Conservation (phyloP, 2,797 vertebrate genomes). For the Mus caroli region DNA sequence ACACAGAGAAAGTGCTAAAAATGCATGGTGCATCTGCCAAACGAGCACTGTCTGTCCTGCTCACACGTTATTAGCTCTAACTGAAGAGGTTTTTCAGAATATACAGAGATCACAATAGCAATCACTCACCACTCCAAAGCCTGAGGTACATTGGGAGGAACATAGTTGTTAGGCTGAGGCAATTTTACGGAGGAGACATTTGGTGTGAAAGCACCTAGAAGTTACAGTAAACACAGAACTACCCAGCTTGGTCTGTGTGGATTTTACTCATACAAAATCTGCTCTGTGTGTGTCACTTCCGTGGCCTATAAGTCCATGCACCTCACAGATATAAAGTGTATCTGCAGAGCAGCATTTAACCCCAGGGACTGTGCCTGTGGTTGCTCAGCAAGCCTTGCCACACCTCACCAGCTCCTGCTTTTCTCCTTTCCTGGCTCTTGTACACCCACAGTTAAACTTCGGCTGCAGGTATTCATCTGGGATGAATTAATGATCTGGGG, state of each 20-base stretch:
- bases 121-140: not conserved
- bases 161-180: not conserved
- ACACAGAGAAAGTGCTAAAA: not conserved
- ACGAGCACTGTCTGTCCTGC: not conserved
- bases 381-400: not conserved
- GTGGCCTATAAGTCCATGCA: not conserved
- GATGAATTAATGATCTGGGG: not conserved
- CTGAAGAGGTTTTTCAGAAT: conserved; percentile 12
- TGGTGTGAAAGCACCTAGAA: not conserved
- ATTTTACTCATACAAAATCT: not conserved
- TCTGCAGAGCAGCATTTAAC: not conserved
- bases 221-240: not conserved
- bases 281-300: not conserved
- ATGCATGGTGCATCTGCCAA: not conserved
- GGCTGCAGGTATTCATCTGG: no score
- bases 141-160: conserved; percentile 22
- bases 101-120: not conserved
- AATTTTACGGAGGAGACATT: conserved; percentile 54
- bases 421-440: no score
- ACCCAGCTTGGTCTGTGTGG: not conserved
- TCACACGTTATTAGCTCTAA: not conserved
- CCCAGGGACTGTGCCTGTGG: not conserved
- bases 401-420: not conserved
- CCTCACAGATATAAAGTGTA: not conserved
- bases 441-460: not conserved